These are phyloP conservation scores for Rhagoletis zephyria DNA, from an alignment of 1,140 invertebrate genomes.

Conservation along the genomic window DNA sequence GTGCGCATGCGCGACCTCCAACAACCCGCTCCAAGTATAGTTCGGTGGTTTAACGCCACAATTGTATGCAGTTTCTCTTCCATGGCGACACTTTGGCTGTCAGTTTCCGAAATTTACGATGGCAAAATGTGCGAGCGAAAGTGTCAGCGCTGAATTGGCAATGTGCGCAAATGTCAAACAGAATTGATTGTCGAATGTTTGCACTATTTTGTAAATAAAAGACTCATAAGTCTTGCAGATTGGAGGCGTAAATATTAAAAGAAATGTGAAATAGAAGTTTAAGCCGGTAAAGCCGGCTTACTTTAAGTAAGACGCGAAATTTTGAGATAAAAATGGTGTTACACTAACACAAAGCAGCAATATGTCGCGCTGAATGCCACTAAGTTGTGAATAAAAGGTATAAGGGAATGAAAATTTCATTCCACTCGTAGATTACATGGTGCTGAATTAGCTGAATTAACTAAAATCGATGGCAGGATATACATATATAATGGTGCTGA, in stretches of 20 bases:
- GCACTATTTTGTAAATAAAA: not conserved
- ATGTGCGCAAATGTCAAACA: constrained; percentile 10
- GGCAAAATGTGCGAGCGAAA: not conserved
- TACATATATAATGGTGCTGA: no score
- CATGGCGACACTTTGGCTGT: constrained; percentile 19
- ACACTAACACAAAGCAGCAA: no score
- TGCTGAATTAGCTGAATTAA: no score
- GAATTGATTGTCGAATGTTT: not conserved
- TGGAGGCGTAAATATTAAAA: not conserved
- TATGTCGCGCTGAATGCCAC: no score
- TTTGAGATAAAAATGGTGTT: no score
- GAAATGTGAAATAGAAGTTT: not conserved
- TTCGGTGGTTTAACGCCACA: not conserved
- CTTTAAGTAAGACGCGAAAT: no score
- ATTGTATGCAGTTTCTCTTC: constrained; percentile 27
- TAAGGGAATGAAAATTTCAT: no score
- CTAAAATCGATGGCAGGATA: no score
- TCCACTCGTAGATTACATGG: no score
- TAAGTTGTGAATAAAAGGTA: no score
- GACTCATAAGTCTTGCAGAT: not conserved
- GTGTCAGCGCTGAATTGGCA: not conserved
- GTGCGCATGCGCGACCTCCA: not conserved
- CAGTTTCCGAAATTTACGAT: constrained; percentile 2
- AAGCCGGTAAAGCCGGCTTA: not conserved
- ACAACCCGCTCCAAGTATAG: not conserved